A percentile compares a stretch with the other conserved stretches of the same genome.
Conservation (phyloP, 2,888 invertebrate species). For the Camponotus fellah region DNA sequence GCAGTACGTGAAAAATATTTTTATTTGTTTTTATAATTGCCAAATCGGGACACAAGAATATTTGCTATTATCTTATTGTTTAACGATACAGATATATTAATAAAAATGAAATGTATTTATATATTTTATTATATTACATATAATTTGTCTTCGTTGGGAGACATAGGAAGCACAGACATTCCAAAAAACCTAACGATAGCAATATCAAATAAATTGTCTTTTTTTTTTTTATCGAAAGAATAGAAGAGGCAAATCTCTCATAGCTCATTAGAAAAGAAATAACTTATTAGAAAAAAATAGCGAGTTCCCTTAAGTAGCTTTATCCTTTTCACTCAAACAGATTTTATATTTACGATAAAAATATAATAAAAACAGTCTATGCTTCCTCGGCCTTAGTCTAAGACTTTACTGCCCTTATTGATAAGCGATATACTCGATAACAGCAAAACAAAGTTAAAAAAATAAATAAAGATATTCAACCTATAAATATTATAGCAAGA, state of each 20-base stretch:
- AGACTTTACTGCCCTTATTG: background rate
- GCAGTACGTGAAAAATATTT: slow-evolving; percentile 10
- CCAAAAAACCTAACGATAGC: background rate
- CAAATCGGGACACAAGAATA: slow-evolving; percentile 44
- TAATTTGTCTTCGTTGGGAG: slow-evolving; percentile 21
- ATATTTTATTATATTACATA: slow-evolving; percentile 73
- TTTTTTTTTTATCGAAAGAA: background rate
- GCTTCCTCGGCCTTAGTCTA: background rate
- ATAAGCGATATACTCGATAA: background rate
- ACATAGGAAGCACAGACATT: background rate
- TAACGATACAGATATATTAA: slow-evolving; percentile 62
- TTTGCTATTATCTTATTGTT: slow-evolving; percentile 63
- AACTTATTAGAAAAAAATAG: background rate
- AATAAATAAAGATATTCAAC: background rate
- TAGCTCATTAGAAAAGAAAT: background rate
- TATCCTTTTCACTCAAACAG: background rate
- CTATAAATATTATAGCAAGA: background rate
- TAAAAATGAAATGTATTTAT: slow-evolving; percentile 79
- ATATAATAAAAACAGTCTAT: background rate
- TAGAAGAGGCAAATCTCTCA: background rate
- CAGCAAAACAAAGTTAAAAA: background rate
- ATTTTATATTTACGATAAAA: background rate
- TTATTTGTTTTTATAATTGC: slow-evolving; percentile 42
- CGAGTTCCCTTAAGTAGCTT: background rate
- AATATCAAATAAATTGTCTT: background rate